Base-by-base conservation (phyloP, 2,888 invertebrate genomes). In the Cheilosia impressa region DNA sequence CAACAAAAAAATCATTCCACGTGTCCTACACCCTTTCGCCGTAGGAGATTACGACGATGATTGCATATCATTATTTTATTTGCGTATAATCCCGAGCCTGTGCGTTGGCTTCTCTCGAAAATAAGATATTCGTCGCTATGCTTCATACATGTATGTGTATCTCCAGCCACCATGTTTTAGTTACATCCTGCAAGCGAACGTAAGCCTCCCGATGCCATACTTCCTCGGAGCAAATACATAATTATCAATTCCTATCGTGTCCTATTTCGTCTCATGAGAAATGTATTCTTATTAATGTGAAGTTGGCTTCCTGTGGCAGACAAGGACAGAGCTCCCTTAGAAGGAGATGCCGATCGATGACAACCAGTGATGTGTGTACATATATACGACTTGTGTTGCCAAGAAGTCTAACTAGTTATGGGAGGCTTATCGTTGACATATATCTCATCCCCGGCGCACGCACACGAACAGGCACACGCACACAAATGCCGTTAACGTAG, bases 231-330 rank as follows among this genome's bases (percentile, higher is more conserved):
- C 83, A 73, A 68, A 69, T 73, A 72, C 68, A 43, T 79, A 79
- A 84, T 84, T 84, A 84, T 71, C 80, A 80, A 84, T 84, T 84
- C 84, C 75, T 60, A 80, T 84, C 84, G 80, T 84, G 84, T 84
- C 80, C 84, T 65, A 55, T 75, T 84, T 73, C 57, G 84, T 80
- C 84, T 80, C 84, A 75, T 65, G 84, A 84, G 84, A 84, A 84
- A 84, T 84, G 73, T 84, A 80, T 84, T 75, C 79, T 79, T 75
- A 84, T 84, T 84, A 22, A 84, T 75, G 52, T 68, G 63, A 72
- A 69, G 79, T 72, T 27, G 68, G 55, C 80, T 80, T 80, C 71
- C 53, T 76, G 52, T 45, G 50, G 50, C 63, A 65, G 77, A 69
- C 66, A 65, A 52, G 22, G 31, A 34, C 22, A 31, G 47, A 66